phyloP scores from a whole-genome alignment of 2,888 invertebrate genomes.

The Penaeus monodon region DNA sequence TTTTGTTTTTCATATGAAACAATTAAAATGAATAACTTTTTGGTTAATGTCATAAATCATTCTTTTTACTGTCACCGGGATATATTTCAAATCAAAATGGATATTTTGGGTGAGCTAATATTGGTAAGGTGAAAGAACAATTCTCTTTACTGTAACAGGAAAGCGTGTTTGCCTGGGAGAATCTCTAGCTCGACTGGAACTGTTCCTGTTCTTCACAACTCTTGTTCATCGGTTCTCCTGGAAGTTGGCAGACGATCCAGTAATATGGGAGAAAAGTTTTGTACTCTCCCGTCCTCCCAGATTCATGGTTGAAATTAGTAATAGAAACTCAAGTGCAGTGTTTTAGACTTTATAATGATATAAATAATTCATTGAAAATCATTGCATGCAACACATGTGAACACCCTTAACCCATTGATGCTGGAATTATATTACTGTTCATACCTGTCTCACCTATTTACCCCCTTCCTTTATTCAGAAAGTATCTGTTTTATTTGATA shows the following conservation, averaged over 20 bases:
- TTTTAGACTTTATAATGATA: no score
- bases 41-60: no score
- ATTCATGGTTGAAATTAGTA: constrained; percentile 5
- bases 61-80: no score
- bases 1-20: no score
- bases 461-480: no score
- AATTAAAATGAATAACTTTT: no score
- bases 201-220: constrained; percentile 35
- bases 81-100: not conserved
- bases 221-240: constrained; percentile 40
- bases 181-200: constrained; percentile 31
- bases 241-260: constrained; percentile 22
- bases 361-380: no score
- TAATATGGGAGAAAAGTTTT: constrained; percentile 11
- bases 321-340: not conserved
- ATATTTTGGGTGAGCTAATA: not conserved
- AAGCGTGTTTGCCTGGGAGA: constrained; percentile 46
- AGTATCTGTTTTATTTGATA: no score
- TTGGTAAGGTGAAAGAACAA: not conserved
- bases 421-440: no score
- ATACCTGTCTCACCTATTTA: no score
- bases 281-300: constrained; percentile 17
- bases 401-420: no score
- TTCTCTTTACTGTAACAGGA: not conserved
- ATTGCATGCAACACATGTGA: no score